Base-by-base conservation (phyloP, 1,140 invertebrate species). In the Rhagoletis zephyria region DNA sequence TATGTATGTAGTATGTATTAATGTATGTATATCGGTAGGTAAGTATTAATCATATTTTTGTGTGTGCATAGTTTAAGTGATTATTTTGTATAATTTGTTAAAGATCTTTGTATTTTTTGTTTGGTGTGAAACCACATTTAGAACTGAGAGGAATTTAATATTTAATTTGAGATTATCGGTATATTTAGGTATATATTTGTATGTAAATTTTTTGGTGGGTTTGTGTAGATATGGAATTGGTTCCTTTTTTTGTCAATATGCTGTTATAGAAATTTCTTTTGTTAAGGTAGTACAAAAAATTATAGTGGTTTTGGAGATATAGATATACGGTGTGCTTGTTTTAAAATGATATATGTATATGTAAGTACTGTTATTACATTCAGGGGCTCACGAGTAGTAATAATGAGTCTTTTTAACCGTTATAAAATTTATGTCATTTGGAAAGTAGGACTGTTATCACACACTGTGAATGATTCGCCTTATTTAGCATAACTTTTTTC, bases 41-140 rank as follows among this genome's bases (percentile, higher is more conserved):
- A 63, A 30, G 30, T 30, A 30, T 30, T 30, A 30, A 30, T 30
- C 16, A 16, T 4, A 64, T 64, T 16, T 64, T 12, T 64, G 63
- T 12, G 9, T 64, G 16, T 30, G 30, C 4, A 64, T 4, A 64
- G 9, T 3, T n/a, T 14, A n/a, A 64, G 63, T 16, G 45, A 77
- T 77, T 30, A 74, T 74, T 45, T 45, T 19, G 74, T 81, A 63
- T 81, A 74, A 30, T 30, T 30, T 30, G 7, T 67, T 67, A 42
- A 30, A 67, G 30, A 67, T 3, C 40, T 67, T 67, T 67, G 64
- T 14, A 30, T 48, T 6, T 77, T 56, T 81, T n/a, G 48, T 81
- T 81, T 81, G 74, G 48, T 42, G 19, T 81, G 74, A 81, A 81
- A 81, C 74, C 74, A 81, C 74, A 81, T 81, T 81, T 81, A 81